Percentiles rank a stretch among this genome's conserved stretches.
Evolutionary conservation across 2,113 vertebrate genomes (phyloP).

Genomic region (Rhadina sibilatrix): DNA sequence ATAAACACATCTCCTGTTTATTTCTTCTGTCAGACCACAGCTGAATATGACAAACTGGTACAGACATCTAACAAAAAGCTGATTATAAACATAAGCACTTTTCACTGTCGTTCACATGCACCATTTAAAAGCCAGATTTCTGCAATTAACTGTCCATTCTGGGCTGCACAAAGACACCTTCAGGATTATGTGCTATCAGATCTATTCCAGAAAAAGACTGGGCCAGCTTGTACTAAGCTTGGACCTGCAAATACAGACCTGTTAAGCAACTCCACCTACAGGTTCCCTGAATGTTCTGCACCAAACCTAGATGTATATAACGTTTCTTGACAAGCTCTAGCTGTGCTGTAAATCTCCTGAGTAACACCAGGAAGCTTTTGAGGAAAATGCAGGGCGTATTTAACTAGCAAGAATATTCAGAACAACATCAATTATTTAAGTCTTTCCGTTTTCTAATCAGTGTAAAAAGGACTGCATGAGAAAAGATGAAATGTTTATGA

Average conservation of each 20-base stretch:
- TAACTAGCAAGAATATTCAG: background rate
- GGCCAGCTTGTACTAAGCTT: background rate
- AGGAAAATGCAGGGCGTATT: background rate
- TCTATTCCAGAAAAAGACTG: background rate
- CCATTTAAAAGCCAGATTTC: background rate
- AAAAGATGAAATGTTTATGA: background rate
- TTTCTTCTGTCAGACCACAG: background rate
- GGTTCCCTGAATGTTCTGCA: background rate
- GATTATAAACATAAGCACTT: background rate
- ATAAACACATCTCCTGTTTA: background rate
- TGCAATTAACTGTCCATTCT: background rate
- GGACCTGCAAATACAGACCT: background rate
- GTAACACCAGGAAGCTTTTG: background rate
- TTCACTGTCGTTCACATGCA: background rate
- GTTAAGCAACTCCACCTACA: background rate
- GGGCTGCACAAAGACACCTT: background rate
- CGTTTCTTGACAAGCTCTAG: background rate
- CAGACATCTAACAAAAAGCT: background rate
- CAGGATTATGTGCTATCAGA: background rate
- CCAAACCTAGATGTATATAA: rapidly evolving
- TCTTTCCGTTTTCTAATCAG: background rate
- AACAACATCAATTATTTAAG: background rate
- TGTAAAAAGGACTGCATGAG: background rate
- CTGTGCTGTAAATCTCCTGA: background rate
- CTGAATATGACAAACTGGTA: background rate